Evolutionary conservation across 2,888 invertebrate genomes (phyloP).

Genomic region (Tricholauxania praeusta): DNA sequence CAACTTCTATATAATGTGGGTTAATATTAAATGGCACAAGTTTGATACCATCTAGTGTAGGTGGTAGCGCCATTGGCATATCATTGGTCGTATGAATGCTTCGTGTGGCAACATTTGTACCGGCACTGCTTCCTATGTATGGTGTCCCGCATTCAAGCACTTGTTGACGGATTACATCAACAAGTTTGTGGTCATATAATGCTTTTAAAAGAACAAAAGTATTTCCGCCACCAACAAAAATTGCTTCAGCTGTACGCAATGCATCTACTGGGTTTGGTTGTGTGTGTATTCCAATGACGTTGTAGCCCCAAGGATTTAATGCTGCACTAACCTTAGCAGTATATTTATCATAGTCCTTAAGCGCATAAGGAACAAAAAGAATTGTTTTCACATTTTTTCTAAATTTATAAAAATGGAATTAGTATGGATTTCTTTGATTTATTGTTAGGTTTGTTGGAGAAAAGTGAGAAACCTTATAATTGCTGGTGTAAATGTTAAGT

Average conservation of each 20-base stretch:
- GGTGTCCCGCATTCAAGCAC: slow-evolving; percentile 75
- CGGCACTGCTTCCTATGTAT: slow-evolving; percentile 85
- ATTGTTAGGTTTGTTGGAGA: background rate
- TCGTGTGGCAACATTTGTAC: slow-evolving; percentile 84
- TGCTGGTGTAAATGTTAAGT: too few species aligned
- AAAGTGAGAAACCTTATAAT: too few species aligned
- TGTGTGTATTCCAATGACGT: slow-evolving; percentile 77
- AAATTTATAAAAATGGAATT: slow-evolving; percentile 31
- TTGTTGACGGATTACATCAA: slow-evolving; percentile 74
- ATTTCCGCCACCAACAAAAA: slow-evolving; percentile 86
- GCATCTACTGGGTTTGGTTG: slow-evolving; percentile 71
- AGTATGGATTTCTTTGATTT: too few species aligned
- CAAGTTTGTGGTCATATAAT: slow-evolving; percentile 76
- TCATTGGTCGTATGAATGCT: slow-evolving; percentile 89
- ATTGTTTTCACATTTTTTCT: slow-evolving; percentile 76
- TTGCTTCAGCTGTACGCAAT: slow-evolving; percentile 74
- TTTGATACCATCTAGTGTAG: slow-evolving; percentile 76
- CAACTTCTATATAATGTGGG: slow-evolving; percentile 82
- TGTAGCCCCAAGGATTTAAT: slow-evolving; percentile 75
- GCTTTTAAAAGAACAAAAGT: slow-evolving; percentile 80
- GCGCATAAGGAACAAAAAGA: slow-evolving; percentile 82
- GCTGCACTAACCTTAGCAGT: slow-evolving; percentile 72
- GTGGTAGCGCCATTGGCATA: slow-evolving; percentile 87
- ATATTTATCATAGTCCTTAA: slow-evolving; percentile 76
- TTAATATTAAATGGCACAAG: slow-evolving; percentile 88